phyloP scores from a whole-genome alignment of 2,888 invertebrate genomes.

The Zhuqinia jingwanae region DNA sequence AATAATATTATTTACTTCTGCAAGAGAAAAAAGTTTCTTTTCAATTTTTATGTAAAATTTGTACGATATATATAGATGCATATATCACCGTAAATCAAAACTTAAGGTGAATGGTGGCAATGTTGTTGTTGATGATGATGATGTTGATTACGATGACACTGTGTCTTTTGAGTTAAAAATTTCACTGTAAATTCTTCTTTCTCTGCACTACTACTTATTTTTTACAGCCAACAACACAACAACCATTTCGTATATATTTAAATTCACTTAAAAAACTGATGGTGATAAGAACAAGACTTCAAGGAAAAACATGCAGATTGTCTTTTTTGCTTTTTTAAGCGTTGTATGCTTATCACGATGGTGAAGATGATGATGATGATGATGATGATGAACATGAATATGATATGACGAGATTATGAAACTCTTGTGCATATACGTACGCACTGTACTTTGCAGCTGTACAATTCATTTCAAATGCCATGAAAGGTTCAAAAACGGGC shows the following conservation, averaged over 20 bases:
- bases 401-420: slow-evolving; percentile 61
- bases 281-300: slow-evolving; percentile 25
- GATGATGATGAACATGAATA: slow-evolving; percentile 22
- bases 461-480: slow-evolving; percentile 63
- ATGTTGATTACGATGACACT: slow-evolving; percentile 10
- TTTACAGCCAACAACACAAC: not conserved
- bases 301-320: slow-evolving; percentile 50
- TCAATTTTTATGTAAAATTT: slow-evolving; percentile 37
- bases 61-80: slow-evolving; percentile 16
- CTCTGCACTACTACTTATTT: too few species aligned
- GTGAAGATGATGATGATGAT: not conserved
- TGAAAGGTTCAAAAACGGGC: slow-evolving; percentile 39
- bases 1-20: slow-evolving; percentile 31
- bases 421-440: not conserved
- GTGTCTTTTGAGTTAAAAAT: not conserved
- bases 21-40: slow-evolving; percentile 13
- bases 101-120: slow-evolving; percentile 1
- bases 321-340: slow-evolving; percentile 23
- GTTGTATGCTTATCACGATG: slow-evolving; percentile 1
- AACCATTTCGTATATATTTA: not conserved
- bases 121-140: slow-evolving; percentile 12
- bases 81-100: slow-evolving; percentile 48
- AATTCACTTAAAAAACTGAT: not conserved
- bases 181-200: not conserved
- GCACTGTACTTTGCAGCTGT: slow-evolving; percentile 57